Evolutionary conservation across 2,888 invertebrate species (phyloP).

Genomic region (Schizotus pectinicornis): DNA sequence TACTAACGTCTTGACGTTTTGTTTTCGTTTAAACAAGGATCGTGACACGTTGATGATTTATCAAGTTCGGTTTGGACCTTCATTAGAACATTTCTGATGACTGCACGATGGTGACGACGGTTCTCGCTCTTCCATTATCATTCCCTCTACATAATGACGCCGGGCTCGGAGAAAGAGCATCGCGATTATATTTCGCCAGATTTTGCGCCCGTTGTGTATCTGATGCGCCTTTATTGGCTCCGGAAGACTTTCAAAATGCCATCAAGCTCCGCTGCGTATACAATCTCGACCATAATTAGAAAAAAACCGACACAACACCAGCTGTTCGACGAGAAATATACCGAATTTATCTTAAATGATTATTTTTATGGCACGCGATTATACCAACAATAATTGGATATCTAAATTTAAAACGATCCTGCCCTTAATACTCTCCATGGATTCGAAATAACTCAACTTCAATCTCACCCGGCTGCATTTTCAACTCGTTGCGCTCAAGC

Average conservation of each 20-base stretch:
- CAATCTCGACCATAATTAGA: conserved; percentile 49
- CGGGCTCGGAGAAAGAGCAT: conserved; percentile 10
- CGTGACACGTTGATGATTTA: conserved; percentile 27
- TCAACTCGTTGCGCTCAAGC: too few relatives aligned
- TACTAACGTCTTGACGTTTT: conserved; percentile 26
- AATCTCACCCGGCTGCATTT: too few relatives aligned
- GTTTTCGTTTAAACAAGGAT: conserved; percentile 24
- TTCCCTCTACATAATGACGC: conserved; percentile 17
- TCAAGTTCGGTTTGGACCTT: conserved; percentile 20
- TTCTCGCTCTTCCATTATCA: conserved; percentile 26
- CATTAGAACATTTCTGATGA: conserved; percentile 10
- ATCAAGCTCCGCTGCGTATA: conserved; percentile 44
- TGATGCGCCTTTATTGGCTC: conserved; percentile 44
- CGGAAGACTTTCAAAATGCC: conserved; percentile 48
- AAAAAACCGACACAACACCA: conserved; percentile 36
- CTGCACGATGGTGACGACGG: conserved; percentile 15
- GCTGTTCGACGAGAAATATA: conserved; percentile 40
- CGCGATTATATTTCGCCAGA: conserved; percentile 25
- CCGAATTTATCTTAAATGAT: conserved; percentile 37
- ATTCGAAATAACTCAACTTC: too few relatives aligned
- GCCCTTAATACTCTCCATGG: too few relatives aligned
- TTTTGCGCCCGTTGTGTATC: conserved; percentile 37
- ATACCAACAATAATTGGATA: too few relatives aligned
- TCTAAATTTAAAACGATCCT: too few relatives aligned
- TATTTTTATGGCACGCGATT: conserved; percentile 15